Evolutionary conservation across 2,888 invertebrate genomes (phyloP).

Genomic region (Dicyrtoma fusca): DNA sequence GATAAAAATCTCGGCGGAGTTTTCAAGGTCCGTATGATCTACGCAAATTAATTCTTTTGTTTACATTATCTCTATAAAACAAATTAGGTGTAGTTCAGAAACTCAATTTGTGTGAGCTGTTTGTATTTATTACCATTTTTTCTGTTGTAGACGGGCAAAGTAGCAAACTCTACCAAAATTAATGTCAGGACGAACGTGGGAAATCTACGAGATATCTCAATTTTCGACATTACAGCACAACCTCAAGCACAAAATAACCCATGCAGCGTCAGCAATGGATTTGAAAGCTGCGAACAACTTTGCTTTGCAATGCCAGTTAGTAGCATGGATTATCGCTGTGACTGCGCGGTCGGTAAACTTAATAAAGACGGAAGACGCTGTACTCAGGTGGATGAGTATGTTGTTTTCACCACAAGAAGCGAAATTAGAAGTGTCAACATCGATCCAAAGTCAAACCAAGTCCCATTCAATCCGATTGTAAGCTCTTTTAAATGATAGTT

Average conservation of each 20-base stretch:
- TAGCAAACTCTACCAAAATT: constrained; percentile 24
- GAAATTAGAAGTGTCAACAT: constrained; percentile 90
- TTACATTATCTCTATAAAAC: too few relatives aligned
- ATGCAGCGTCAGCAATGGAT: constrained; percentile 69
- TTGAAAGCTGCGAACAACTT: constrained; percentile 88
- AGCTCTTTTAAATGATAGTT: neutral
- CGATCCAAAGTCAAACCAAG: constrained; percentile 76
- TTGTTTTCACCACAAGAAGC: constrained; percentile 91
- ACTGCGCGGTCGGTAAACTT: constrained; percentile 88
- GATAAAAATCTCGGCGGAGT: constrained; percentile 86
- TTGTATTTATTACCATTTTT: neutral
- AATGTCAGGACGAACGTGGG: constrained; percentile 59
- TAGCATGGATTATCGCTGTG: constrained; percentile 66
- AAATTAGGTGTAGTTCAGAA: neutral
- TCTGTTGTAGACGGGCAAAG: constrained; percentile 30
- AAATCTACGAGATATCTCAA: constrained; percentile 85
- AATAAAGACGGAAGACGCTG: constrained; percentile 71
- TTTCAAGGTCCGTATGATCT: constrained; percentile 74
- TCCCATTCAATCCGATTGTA: constrained; percentile 80
- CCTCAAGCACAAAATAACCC: constrained; percentile 79
- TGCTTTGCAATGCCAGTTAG: constrained; percentile 85
- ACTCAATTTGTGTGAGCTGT: neutral
- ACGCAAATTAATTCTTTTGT: neutral
- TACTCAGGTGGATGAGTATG: constrained; percentile 80
- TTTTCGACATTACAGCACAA: constrained; percentile 87